A percentile compares a stretch with the other conserved stretches of the same genome.
Conservation (phyloP, 2,797 vertebrate species). For the Diceros bicornis region DNA sequence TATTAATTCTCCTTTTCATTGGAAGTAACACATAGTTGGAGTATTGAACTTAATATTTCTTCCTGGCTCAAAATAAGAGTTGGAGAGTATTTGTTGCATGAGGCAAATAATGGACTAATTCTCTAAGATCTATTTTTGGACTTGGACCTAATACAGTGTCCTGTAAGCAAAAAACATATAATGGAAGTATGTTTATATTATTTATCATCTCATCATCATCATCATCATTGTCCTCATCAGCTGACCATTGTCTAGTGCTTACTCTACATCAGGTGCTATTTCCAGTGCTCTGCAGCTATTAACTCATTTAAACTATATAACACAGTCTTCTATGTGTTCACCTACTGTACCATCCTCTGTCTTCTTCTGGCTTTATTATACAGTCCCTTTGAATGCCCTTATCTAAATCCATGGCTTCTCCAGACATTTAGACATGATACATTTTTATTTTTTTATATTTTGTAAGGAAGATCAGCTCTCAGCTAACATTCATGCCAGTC, state of each 20-base stretch:
- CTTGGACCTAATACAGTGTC: neutral
- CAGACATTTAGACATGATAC: neutral
- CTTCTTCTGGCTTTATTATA: neutral
- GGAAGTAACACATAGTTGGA: slow-evolving; percentile 33
- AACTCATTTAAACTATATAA: neutral
- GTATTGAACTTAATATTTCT: slow-evolving; percentile 33
- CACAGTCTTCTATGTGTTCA: no score
- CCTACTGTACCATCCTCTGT: neutral
- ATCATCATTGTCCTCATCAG: neutral
- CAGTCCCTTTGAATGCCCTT: neutral
- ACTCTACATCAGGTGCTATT: neutral
- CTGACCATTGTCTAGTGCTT: neutral
- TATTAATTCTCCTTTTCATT: slow-evolving; percentile 13
- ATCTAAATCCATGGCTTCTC: neutral
- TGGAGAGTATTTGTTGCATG: neutral
- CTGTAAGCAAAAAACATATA: neutral
- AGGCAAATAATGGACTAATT: neutral
- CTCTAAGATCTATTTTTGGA: slow-evolving; percentile 40
- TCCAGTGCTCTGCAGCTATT: neutral
- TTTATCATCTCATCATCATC: neutral
- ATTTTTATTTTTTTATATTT: neutral
- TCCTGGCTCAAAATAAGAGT: slow-evolving; percentile 27
- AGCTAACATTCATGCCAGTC: no score
- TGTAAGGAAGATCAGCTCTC: no score
- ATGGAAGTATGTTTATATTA: neutral